Evolutionary conservation across 2,797 vertebrate species (phyloP).

Genomic region (Helarctos malayanus): DNA sequence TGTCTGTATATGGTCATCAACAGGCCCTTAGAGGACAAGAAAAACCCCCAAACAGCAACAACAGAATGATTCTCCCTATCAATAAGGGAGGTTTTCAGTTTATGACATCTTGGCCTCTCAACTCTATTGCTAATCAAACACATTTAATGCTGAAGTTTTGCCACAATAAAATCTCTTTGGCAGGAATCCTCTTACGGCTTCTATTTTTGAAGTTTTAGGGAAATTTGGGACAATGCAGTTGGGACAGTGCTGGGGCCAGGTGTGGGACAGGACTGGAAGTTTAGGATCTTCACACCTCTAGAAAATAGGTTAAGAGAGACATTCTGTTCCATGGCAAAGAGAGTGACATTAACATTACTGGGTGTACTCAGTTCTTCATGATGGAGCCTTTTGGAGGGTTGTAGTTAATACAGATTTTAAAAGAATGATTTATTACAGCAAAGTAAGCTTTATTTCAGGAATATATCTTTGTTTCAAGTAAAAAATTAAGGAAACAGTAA

Average conservation of each 20-base stretch:
- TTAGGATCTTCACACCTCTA: neutral
- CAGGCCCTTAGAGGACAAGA: neutral
- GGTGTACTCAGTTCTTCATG: neutral
- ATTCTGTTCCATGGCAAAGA: neutral
- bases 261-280: neutral
- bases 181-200: neutral
- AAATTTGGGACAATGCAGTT: neutral
- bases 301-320: neutral
- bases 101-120: neutral
- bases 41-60: neutral
- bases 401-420: neutral
- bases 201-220: neutral
- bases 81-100: neutral
- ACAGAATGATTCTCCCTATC: neutral
- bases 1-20: neutral
- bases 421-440: constrained; percentile 14
- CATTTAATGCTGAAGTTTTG: neutral
- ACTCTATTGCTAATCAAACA: neutral
- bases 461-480: neutral
- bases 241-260: neutral
- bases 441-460: constrained; percentile 52
- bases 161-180: neutral
- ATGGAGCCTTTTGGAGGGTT: neutral
- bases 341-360: neutral
- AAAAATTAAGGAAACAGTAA: constrained; percentile 7